phyloP scores from a whole-genome alignment of 2,113 vertebrate genomes.

The Reinhardtius hippoglossoides region DNA sequence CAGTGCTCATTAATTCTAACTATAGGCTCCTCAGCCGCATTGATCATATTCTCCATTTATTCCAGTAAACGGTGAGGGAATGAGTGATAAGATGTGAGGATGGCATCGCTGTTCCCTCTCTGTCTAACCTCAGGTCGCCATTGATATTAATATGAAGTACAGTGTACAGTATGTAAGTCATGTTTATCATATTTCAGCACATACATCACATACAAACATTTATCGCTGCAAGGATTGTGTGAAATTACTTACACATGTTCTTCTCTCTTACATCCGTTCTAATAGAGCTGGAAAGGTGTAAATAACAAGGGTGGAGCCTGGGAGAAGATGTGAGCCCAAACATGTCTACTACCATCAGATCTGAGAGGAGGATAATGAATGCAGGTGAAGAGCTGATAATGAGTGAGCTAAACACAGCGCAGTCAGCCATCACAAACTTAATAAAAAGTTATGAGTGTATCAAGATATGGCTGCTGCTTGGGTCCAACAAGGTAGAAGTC shows the following conservation, averaged over 20 bases:
- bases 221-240: constrained; percentile 27
- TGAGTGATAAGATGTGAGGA: constrained; percentile 56
- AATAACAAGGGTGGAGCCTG: constrained; percentile 54
- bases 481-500: constrained; percentile 60
- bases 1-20: constrained; percentile 78
- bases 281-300: constrained; percentile 58
- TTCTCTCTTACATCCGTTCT: constrained; percentile 44
- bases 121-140: constrained; percentile 38
- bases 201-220: constrained; percentile 24
- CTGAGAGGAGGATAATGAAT: constrained; percentile 55
- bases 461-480: constrained; percentile 40
- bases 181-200: constrained; percentile 34
- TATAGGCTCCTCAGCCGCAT: constrained; percentile 69
- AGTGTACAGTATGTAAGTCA: background rate
- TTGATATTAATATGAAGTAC: constrained; percentile 56
- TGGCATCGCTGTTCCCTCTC: constrained; percentile 33
- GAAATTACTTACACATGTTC: constrained; percentile 36
- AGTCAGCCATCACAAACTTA: constrained; percentile 55
- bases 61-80: constrained; percentile 68
- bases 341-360: constrained; percentile 63
- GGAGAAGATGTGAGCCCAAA: constrained; percentile 38
- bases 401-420: constrained; percentile 42
- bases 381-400: constrained; percentile 47
- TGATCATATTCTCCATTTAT: constrained; percentile 78
- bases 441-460: constrained; percentile 69